Percentiles rank a stretch among this genome's conserved stretches.
These are phyloP conservation scores for Arnoldichthys spilopterus DNA, from an alignment of 2,797 vertebrate genomes.

Conservation along the genomic window DNA sequence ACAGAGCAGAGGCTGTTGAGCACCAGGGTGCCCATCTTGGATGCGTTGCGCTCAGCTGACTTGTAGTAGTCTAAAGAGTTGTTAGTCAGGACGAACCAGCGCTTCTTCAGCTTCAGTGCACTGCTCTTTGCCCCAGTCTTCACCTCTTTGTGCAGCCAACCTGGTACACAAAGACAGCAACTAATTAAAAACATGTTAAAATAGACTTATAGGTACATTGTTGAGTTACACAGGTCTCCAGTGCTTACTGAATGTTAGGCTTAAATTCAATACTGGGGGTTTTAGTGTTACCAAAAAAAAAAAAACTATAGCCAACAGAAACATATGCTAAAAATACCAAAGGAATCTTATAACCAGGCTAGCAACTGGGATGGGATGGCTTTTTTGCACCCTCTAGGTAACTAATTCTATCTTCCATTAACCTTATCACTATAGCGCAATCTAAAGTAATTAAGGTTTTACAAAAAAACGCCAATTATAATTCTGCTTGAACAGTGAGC, in stretches of 20 bases:
- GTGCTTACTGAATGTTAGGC: neutral
- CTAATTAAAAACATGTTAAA: neutral
- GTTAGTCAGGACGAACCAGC: conserved; percentile 92
- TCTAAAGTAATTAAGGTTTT: no score
- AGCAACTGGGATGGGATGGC: neutral
- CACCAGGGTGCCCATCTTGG: conserved; percentile 91
- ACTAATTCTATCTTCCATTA: neutral
- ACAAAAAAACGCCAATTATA: no score
- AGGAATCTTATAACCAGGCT: no score
- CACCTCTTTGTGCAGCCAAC: conserved; percentile 94
- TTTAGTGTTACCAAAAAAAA: neutral
- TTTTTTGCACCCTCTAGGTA: neutral
- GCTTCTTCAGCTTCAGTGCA: conserved; percentile 91
- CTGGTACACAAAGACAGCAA: conserved; percentile 64
- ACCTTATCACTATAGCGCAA: no score
- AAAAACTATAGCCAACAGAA: neutral
- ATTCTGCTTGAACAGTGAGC: no score
- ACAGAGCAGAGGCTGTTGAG: conserved; percentile 92
- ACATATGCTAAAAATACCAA: no score
- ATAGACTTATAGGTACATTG: neutral
- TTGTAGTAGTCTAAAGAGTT: conserved; percentile 94
- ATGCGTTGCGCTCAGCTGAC: conserved; percentile 85
- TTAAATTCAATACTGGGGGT: neutral
- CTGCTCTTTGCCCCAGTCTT: conserved; percentile 87
- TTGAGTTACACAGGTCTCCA: neutral